Evolutionary conservation across 2,888 invertebrate species (phyloP).

Genomic region (Sesia apiformis): DNA sequence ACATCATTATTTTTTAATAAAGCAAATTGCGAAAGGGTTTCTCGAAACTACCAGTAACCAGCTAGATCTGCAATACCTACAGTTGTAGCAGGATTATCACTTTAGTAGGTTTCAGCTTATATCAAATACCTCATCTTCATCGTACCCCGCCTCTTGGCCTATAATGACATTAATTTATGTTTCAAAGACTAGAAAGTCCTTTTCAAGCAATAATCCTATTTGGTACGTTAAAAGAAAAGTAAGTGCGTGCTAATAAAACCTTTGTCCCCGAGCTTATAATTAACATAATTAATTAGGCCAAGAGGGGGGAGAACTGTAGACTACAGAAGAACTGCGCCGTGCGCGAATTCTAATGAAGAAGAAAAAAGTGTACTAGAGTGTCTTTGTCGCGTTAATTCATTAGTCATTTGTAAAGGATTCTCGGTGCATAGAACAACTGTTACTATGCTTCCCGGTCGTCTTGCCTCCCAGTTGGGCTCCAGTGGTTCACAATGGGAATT

Average conservation of each 20-base stretch:
- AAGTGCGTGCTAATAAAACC: conserved; percentile 2
- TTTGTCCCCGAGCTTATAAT: conserved; percentile 19
- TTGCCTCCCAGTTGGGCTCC: too few relatives aligned
- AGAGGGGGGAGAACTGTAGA: conserved; percentile 6
- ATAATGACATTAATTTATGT: too few relatives aligned
- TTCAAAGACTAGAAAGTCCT: not conserved
- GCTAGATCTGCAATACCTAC: not conserved
- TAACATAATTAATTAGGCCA: conserved; percentile 22
- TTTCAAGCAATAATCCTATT: not conserved
- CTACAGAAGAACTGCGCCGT: not conserved
- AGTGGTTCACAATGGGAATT: too few relatives aligned
- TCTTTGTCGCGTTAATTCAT: not conserved
- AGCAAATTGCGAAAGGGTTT: too few relatives aligned
- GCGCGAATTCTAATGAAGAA: not conserved
- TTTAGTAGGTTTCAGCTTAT: not conserved
- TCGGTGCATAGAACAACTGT: not conserved
- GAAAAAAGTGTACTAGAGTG: not conserved
- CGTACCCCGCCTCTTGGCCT: too few relatives aligned
- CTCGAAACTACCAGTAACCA: too few relatives aligned
- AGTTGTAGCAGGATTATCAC: not conserved
- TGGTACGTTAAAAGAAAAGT: not conserved
- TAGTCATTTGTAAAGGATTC: not conserved
- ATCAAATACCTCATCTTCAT: not conserved
- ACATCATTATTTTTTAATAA: too few relatives aligned
- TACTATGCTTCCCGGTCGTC: too few relatives aligned